Base-by-base conservation (phyloP, 2,113 vertebrate species). In the Chloroceryle aenea region DNA sequence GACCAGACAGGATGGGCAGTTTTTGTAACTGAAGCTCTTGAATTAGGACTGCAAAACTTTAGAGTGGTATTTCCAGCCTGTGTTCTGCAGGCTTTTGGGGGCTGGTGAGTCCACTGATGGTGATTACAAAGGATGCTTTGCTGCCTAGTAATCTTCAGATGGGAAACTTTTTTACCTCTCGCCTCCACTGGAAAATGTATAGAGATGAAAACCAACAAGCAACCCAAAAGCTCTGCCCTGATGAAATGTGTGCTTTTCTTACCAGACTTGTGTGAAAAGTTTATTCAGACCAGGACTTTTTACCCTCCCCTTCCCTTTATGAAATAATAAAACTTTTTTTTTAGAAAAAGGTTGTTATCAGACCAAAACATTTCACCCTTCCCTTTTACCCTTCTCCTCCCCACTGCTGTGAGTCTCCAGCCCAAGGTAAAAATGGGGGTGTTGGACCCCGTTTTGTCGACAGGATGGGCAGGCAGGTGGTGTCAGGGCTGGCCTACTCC, bases 101-200 rank as follows among this genome's bases (percentile, higher is more conserved):
- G 40, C 47, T 52, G 26, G 10, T 0, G 7, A 55, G 47, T 71
- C 14, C 38, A n/a, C 0, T 0, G 78, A 58, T 13, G 12, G 42
- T 59, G 48, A 68, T 76, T 50, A 86, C 38, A 64, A 69, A 52
- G 56, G 62, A 79, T 58, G 47, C 23, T 72, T 85, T 53, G 5
- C 72, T 95, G 63, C 45, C 81, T 55, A 63, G 71, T 59, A 56
- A 34, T 48, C 36, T 77, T 23, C 36, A 78, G 34, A 34, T 72
- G 34, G 42, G 61, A 74, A 81, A 36, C 8, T 3, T 58, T 55
- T 30, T 48, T 50, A 25, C 17, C 10, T 4, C 23, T 72, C 38
- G 45, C 3, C 0, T 45, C 43, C 42, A 17, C 78, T 85, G 77
- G 56, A 89, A 93, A 78, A 92, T 10, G 27, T 43, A 23, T 36